Evolutionary conservation across 2,797 vertebrate species (phyloP), one percentile per base, ranked within the genome.

Genomic region (Scleropages formosus): DNA sequence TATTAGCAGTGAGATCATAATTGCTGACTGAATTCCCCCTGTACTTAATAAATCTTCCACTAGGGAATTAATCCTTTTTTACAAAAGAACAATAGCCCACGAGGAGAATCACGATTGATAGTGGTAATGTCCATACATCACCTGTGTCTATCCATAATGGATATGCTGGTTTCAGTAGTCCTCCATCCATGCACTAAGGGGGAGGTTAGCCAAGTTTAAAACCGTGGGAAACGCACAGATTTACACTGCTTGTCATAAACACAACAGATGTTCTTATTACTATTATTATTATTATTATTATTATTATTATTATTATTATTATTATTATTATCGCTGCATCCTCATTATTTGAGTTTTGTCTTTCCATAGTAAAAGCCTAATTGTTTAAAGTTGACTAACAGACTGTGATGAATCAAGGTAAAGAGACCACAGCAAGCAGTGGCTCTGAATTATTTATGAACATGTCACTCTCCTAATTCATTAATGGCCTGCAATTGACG

Each of bases 81-180:
- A 84, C 83, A 82, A 80, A 86, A 87, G 88, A 88, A 91, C 90
- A 88, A 90, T 89, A 86, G 86, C 87, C 91, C 85, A 88, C 85
- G 81, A 87, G 88, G 88, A 90, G 90, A 92, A 91, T 91, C 90
- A 90, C 86, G 84, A 82, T 84, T 88, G 90, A 92, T 92, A 90
- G 88, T 90, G 90, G 89, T 90, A 89, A 87, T 87, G 83, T 89
- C 89, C 91, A 92, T 93, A 91, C 88, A 92, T 92, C 89, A 89
- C 51, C 71, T 81, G 83, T 73, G 78, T 85, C 82, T 87, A 85
- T 86, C 75, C 82, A 84, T 92, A 91, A 91, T 91, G 89, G 90
- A 92, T 91, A 89, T 84, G 84, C 86, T 79, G 86, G 84, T 85
- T 79, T 88, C 88, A 83, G 80, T 82, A 88, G 80, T 79, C 84